Percentiles rank a stretch among this genome's conserved stretches.
phyloP scores from a whole-genome alignment of 2,888 invertebrate genomes.

The Cheilosia scutellata region DNA sequence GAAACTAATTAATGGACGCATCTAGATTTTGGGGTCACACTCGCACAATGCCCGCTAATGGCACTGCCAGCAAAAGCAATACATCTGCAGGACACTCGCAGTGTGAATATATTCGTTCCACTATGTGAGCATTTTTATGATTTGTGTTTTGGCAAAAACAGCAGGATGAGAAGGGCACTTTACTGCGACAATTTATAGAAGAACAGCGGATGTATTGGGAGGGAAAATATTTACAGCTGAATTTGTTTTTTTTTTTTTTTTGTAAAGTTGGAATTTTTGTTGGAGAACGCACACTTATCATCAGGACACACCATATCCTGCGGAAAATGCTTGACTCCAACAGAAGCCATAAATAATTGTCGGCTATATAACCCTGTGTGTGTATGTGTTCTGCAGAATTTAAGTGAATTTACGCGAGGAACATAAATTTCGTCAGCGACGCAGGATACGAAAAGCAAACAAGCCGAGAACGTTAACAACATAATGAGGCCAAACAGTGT shows the following conservation, averaged over 20 bases:
- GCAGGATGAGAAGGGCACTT: conserved; percentile 9
- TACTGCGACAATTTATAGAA: conserved; percentile 13
- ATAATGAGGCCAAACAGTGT: conserved; percentile 47
- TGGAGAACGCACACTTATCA: neutral
- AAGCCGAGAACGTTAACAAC: conserved; percentile 8
- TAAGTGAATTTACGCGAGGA: conserved; percentile 33
- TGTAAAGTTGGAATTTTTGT: neutral
- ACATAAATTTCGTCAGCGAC: conserved; percentile 42
- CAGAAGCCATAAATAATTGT: conserved; percentile 52
- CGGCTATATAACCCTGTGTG: neutral
- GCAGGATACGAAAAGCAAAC: neutral
- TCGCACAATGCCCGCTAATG: conserved; percentile 1
- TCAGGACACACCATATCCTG: conserved; percentile 4
- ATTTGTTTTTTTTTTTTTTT: neutral
- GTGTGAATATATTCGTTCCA: neutral
- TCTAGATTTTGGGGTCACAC: conserved; percentile 14
- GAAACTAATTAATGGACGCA: conserved; percentile 25
- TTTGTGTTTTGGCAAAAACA: conserved; percentile 11
- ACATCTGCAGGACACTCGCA: neutral
- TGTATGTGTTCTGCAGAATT: conserved; percentile 10
- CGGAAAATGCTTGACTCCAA: conserved; percentile 36
- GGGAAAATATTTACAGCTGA: neutral
- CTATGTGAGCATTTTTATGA: conserved; percentile 24
- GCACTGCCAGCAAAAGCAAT: neutral
- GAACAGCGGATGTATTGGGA: neutral